phyloP scores from a whole-genome alignment of 2,888 invertebrate species.

The Apeira syringaria region DNA sequence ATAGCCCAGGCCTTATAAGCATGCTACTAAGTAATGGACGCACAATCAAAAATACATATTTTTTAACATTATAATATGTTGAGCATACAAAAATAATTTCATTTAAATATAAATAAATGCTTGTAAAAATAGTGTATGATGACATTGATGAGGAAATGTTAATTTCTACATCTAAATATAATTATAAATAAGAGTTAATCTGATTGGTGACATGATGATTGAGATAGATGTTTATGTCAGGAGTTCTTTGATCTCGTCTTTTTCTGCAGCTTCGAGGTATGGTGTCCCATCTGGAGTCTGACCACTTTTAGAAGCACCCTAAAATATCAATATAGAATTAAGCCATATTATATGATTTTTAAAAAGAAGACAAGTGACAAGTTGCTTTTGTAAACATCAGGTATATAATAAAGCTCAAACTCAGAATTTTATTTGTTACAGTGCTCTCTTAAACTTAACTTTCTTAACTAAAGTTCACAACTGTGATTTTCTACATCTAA shows the following conservation, averaged over 20 bases:
- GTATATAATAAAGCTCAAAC: no score
- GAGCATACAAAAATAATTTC: constrained; percentile 77
- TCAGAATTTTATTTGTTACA: no score
- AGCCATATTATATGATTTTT: no score
- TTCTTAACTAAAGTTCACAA: no score
- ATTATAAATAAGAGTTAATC: constrained; percentile 56
- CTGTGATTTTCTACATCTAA: no score
- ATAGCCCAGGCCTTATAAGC: constrained; percentile 46
- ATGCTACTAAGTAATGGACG: constrained; percentile 66
- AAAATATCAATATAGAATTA: constrained; percentile 28
- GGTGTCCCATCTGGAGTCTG: constrained; percentile 94
- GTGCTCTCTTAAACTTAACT: no score
- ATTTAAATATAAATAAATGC: constrained; percentile 78
- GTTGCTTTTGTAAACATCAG: no score
- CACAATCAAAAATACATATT: constrained; percentile 63
- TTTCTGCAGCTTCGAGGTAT: constrained; percentile 95
- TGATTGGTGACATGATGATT: constrained; percentile 34
- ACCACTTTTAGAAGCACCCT: constrained; percentile 93
- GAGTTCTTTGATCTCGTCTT: constrained; percentile 94
- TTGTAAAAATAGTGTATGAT: constrained; percentile 72
- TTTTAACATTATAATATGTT: constrained; percentile 53
- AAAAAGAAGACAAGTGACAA: no score
- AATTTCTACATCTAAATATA: constrained; percentile 48
- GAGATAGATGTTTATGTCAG: constrained; percentile 58
- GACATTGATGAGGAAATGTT: no score